phyloP scores from a whole-genome alignment of 2,888 invertebrate genomes.

The Criorhina ranunculi region DNA sequence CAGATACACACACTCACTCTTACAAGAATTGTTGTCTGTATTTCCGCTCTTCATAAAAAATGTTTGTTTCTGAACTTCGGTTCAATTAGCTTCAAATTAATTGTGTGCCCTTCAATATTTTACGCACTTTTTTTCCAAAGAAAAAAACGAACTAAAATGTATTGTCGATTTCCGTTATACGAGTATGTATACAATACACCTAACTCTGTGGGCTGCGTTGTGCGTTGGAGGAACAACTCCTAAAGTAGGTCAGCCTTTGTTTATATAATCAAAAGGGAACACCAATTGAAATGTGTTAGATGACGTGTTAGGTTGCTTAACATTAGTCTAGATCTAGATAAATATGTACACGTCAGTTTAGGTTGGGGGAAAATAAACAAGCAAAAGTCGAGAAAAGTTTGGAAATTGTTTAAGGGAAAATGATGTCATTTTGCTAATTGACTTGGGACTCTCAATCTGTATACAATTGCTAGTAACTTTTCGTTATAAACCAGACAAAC shows the following conservation, averaged over 20 bases:
- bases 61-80: not conserved
- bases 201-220: not conserved
- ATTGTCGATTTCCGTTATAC: constrained; percentile 33
- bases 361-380: not conserved
- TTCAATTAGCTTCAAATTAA: not conserved
- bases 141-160: constrained; percentile 15
- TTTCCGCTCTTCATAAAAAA: not conserved
- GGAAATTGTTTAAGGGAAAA: not conserved
- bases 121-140: constrained; percentile 10
- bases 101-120: constrained; percentile 11
- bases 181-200: not conserved
- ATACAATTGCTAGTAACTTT: no score
- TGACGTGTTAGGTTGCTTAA: constrained; percentile 23
- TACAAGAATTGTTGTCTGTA: not conserved
- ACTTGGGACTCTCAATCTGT: no score
- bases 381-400: not conserved
- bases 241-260: constrained; percentile 38
- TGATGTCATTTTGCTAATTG: not conserved
- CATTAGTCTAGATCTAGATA: constrained; percentile 3
- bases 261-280: constrained; percentile 26
- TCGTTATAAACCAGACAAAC: no score
- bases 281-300: not conserved
- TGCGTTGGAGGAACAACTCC: constrained; percentile 1
- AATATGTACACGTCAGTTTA: constrained; percentile 23
- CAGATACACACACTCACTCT: no score